phyloP scores from a whole-genome alignment of 2,113 vertebrate genomes.

The Nicator chloris region DNA sequence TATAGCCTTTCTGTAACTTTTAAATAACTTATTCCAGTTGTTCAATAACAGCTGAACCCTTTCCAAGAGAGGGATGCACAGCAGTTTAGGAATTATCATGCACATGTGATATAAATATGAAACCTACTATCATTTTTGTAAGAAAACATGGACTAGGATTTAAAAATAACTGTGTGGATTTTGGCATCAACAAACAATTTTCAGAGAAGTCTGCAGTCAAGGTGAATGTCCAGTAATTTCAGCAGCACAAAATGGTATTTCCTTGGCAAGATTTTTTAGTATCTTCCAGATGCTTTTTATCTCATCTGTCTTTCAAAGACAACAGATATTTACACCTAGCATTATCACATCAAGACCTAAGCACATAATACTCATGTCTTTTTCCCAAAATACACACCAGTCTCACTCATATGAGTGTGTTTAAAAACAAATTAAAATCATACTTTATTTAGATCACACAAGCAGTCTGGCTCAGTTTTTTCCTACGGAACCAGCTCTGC shows the following conservation, averaged over 20 bases:
- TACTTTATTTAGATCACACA: not conserved
- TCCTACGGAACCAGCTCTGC: not conserved
- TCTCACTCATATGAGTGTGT: not conserved
- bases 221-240: not conserved
- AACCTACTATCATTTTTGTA: not conserved
- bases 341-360: not conserved
- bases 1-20: not conserved
- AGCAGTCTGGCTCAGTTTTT: not conserved
- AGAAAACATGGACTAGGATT: not conserved
- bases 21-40: not conserved
- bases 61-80: not conserved
- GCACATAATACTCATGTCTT: not conserved
- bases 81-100: not conserved
- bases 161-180: not conserved
- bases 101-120: not conserved
- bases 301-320: not conserved
- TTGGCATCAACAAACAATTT: not conserved
- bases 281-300: not conserved
- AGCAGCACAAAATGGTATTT: not conserved
- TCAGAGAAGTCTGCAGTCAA: not conserved
- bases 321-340: not conserved
- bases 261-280: not conserved
- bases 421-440: not conserved
- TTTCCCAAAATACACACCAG: not conserved
- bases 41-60: not conserved